phyloP scores from a whole-genome alignment of 2,113 vertebrate genomes.

The Peromyscus californicus region DNA sequence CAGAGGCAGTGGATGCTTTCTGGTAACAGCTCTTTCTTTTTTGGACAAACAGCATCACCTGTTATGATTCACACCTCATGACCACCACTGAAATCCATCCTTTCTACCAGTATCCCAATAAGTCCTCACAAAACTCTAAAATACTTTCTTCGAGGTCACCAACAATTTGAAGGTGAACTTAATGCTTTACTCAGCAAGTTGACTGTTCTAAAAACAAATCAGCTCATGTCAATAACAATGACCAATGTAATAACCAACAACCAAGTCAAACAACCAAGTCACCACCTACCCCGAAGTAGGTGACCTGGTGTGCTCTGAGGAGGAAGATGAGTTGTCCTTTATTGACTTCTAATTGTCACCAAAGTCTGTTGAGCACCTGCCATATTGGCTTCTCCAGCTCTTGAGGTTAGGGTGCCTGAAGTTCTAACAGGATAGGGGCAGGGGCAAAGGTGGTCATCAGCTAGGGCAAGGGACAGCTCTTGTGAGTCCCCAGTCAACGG shows the following conservation, averaged over 20 bases:
- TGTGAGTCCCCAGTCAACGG: neutral
- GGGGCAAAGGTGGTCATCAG: neutral
- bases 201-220: conserved; percentile 1
- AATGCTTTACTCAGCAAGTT: neutral
- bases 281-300: neutral
- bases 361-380: neutral
- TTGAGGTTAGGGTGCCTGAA: neutral
- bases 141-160: neutral
- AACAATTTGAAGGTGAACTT: neutral
- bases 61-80: neutral
- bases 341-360: neutral
- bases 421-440: neutral
- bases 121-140: neutral
- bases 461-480: neutral
- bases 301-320: neutral
- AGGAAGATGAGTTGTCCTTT: neutral
- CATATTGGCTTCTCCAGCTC: neutral
- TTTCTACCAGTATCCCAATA: neutral
- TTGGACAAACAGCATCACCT: neutral
- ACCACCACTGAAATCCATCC: neutral
- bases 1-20: neutral
- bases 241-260: neutral
- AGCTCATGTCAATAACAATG: neutral
- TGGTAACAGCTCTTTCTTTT: neutral
- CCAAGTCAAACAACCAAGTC: neutral